Percentiles rank a stretch among this genome's conserved stretches.
Conservation (phyloP, 2,113 vertebrate species). For the Heterochromis multidens region DNA sequence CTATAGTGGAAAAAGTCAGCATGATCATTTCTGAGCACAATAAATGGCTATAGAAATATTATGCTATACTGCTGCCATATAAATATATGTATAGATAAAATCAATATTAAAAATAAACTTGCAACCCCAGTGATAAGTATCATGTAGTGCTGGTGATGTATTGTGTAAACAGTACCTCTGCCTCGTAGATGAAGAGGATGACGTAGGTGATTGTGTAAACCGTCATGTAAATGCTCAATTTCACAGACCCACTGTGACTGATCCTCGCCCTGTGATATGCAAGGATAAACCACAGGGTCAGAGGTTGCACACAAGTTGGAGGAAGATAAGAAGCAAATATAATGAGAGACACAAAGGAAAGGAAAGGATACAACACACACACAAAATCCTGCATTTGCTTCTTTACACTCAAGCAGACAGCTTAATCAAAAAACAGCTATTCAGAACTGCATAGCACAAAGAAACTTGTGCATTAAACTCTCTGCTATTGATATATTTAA, state of each 20-base stretch:
- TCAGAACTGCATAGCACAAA: neutral
- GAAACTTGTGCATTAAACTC: neutral
- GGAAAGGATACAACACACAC: neutral
- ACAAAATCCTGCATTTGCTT: neutral
- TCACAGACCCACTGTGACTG: slow-evolving; percentile 89
- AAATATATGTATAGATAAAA: neutral
- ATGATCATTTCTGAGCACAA: neutral
- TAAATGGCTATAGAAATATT: neutral
- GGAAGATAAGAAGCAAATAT: slow-evolving; percentile 6
- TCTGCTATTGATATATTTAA: neutral
- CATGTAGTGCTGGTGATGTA: neutral
- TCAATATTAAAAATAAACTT: neutral
- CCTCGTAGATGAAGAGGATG: slow-evolving; percentile 91
- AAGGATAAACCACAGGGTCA: slow-evolving; percentile 19
- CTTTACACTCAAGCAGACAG: neutral
- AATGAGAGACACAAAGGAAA: neutral
- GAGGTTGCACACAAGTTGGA: slow-evolving; percentile 15
- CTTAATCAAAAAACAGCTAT: slow-evolving; percentile 5
- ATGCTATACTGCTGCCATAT: neutral
- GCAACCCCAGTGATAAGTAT: neutral
- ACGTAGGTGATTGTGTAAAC: slow-evolving; percentile 90
- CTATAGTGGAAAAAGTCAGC: neutral
- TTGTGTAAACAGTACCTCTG: slow-evolving; percentile 74
- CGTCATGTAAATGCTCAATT: slow-evolving; percentile 92
- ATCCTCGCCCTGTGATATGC: slow-evolving; percentile 82